Base-by-base conservation (phyloP, 2,797 vertebrate genomes). In the Pangasius djambal region DNA sequence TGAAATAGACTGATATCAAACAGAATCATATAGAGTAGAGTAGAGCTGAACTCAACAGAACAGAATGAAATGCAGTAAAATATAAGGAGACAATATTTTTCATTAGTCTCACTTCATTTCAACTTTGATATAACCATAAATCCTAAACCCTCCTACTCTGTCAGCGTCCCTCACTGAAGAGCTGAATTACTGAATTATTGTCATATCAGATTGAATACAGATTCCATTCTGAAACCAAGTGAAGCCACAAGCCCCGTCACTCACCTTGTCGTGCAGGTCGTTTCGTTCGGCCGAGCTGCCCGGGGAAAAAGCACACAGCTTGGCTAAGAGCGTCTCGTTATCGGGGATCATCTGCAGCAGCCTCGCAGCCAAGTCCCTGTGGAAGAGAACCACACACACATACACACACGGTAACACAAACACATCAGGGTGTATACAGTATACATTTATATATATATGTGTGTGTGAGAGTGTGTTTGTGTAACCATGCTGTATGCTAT, bases 261-360 rank as follows among this genome's bases (percentile, higher is more conserved):
- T 86, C 95, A 99, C 98, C 96, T 96, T 97, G 89, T 96, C 92
- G 67, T 97, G 98, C 34, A 99, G 95, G 48, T 97, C 96, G 92
- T 97, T 95, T 87, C 97, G 97, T 92, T 99, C 97, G 85, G 94
- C 93, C 1, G 83, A 16, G 74, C 95, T 96, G 90, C 98, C 98
- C 12, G 98, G 97, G 94, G 97, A 98, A 93, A 98, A 97, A 34
- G 98, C 97, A 92, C 98, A 99, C 2, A 99, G 95, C 91, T 98
- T 98, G 61, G 97, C 94, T 93, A 99, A 91, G 40, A 98, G 95
- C 8, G 97, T 92, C 87, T 97, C 93, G 69, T 97, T 98, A 91
- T 97, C 95, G 37, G 98, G 98, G 91, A 97, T 97, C 98, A 98
- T 98, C 91, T 92, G 93, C 82, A 99, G 96, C 72, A 99, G 96